A percentile compares a stretch with the other conserved stretches of the same genome.
phyloP scores from a whole-genome alignment of 1,140 invertebrate genomes.

The Atta colombica region DNA sequence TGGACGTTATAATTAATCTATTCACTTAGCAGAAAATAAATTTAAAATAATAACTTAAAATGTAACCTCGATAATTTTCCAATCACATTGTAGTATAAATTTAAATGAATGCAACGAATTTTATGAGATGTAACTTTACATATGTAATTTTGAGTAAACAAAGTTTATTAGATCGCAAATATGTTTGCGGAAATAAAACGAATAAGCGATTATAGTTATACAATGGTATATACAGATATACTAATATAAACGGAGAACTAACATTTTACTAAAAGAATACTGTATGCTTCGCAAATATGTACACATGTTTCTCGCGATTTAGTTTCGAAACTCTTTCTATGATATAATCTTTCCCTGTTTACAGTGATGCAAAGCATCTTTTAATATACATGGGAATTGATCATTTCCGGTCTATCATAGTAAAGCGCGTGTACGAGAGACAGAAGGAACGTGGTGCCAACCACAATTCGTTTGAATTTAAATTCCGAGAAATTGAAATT shows the following conservation, averaged over 20 bases:
- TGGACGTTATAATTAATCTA: not conserved
- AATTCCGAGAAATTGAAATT: constrained; percentile 45
- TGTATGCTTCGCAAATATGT: constrained; percentile 6
- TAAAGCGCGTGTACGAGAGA: constrained; percentile 55
- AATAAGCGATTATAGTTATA: not conserved
- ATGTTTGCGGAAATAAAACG: not conserved
- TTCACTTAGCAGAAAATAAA: not conserved
- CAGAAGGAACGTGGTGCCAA: not conserved
- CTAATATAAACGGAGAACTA: not conserved
- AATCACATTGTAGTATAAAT: not conserved
- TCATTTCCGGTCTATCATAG: constrained; percentile 6
- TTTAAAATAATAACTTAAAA: not conserved
- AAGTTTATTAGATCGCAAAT: constrained; percentile 6
- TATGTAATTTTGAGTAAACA: not conserved
- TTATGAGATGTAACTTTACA: too few relatives aligned
- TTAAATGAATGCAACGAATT: not conserved
- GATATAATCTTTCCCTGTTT: not conserved
- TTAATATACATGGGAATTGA: not conserved
- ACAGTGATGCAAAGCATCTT: not conserved
- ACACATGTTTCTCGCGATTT: not conserved
- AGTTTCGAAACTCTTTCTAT: not conserved
- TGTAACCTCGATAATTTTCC: not conserved
- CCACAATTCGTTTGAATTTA: constrained; percentile 29
- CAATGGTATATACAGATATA: not conserved
- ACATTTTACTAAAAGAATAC: constrained; percentile 8